These are phyloP conservation scores for Eulacestoma nigropectus DNA, from an alignment of 2,113 vertebrate genomes.

Conservation along the genomic window DNA sequence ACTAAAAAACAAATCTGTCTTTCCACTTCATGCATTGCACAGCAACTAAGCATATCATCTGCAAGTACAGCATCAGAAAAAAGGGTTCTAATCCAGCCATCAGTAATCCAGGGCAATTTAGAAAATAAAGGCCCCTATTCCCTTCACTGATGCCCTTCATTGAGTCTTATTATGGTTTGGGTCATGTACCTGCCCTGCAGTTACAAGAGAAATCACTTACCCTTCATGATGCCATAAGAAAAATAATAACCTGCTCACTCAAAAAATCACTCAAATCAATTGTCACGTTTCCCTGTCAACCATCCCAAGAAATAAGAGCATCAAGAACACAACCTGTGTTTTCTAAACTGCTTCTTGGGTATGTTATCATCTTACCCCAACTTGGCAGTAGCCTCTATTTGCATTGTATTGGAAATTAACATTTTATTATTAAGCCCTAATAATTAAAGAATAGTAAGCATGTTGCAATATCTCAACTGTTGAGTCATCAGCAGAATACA, in stretches of 20 bases:
- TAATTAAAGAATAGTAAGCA: background rate
- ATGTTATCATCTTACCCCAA: background rate
- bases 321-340: background rate
- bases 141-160: background rate
- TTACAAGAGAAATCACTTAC: slow-evolving; percentile 42
- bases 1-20: background rate
- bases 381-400: background rate
- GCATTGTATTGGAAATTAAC: background rate
- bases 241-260: slow-evolving; percentile 13
- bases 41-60: background rate
- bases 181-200: slow-evolving; percentile 26
- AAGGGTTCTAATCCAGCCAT: background rate
- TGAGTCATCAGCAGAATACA: background rate
- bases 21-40: background rate
- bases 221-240: background rate
- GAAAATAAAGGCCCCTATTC: background rate
- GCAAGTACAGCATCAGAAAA: background rate
- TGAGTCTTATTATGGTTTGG: background rate
- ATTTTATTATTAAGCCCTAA: background rate
- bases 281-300: background rate
- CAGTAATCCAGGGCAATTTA: background rate
- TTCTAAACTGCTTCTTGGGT: background rate
- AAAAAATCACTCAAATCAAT: background rate
- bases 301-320: background rate
- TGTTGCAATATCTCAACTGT: background rate